Percentiles rank a stretch among this genome's conserved stretches.
phyloP scores from a whole-genome alignment of 2,888 invertebrate genomes.

The Pardosa pseudoannulata region DNA sequence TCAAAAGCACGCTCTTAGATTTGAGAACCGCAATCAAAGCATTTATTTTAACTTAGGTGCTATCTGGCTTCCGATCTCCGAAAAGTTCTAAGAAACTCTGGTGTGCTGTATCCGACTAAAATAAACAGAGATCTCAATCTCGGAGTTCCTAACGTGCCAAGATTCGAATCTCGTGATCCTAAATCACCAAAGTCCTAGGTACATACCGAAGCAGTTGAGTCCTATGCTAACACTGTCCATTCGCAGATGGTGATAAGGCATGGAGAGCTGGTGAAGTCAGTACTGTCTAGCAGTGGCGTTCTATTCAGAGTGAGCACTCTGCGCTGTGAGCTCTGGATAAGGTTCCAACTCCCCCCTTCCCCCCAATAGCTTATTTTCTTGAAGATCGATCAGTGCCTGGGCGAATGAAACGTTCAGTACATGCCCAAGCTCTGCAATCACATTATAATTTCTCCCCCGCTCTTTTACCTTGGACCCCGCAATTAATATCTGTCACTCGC shows the following conservation, averaged over 20 bases:
- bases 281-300: conserved; percentile 30
- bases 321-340: conserved; percentile 61
- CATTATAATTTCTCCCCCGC: conserved; percentile 74
- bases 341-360: conserved; percentile 63
- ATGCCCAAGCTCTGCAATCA: conserved; percentile 71
- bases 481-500: conserved; percentile 73
- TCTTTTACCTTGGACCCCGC: conserved; percentile 65
- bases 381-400: conserved; percentile 71
- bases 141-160: conserved; percentile 9
- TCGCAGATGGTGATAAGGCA: conserved; percentile 14
- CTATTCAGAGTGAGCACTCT: conserved; percentile 42
- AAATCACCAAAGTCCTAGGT: background rate
- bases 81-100: background rate
- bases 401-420: conserved; percentile 74
- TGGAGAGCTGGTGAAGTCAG: conserved; percentile 7
- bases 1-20: too few relatives aligned
- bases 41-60: too few relatives aligned
- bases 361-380: conserved; percentile 73
- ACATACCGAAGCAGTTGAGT: background rate
- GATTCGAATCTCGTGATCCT: background rate
- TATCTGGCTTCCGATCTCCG: background rate
- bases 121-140: background rate
- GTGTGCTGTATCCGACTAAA: background rate
- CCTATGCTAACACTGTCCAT: conserved; percentile 22
- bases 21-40: too few relatives aligned